These are phyloP conservation scores for Furcifer pardalis DNA, from an alignment of 2,797 vertebrate genomes.

Conservation along the genomic window DNA sequence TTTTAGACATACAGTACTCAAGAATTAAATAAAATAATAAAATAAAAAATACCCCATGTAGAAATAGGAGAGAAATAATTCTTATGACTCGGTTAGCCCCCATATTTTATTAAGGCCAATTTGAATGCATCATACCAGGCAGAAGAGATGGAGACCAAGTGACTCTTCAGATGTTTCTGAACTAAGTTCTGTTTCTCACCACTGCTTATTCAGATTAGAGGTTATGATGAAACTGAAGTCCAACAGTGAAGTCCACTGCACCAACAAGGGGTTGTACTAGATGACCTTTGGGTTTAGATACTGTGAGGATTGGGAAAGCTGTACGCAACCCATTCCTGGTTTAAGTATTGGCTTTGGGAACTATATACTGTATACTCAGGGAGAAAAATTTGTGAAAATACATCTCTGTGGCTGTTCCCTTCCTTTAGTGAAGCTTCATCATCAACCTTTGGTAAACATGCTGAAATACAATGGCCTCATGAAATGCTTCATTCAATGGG, in stretches of 20 bases:
- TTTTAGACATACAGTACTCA: neutral
- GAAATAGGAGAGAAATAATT: neutral
- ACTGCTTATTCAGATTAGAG: too few species aligned
- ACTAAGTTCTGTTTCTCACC: too few species aligned
- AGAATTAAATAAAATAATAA: neutral
- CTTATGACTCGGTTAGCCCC: neutral
- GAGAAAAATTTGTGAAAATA: neutral
- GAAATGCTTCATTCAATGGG: constrained; percentile 1
- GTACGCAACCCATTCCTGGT: neutral
- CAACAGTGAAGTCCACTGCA: too few species aligned
- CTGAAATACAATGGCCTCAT: neutral
- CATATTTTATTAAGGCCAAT: neutral
- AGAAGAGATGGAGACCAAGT: neutral
- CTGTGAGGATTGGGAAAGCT: too few species aligned
- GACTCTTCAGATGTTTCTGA: too few species aligned
- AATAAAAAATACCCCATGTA: too few species aligned
- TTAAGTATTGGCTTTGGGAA: neutral
- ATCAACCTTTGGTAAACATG: neutral
- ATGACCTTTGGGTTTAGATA: too few species aligned
- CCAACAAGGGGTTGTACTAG: too few species aligned
- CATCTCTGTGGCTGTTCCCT: neutral
- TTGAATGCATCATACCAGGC: neutral
- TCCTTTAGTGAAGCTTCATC: neutral
- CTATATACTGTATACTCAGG: too few species aligned
- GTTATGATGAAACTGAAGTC: too few species aligned